These are phyloP conservation scores for Sphenodon punctatus DNA, from an alignment of 2,797 vertebrate species.

Conservation along the genomic window DNA sequence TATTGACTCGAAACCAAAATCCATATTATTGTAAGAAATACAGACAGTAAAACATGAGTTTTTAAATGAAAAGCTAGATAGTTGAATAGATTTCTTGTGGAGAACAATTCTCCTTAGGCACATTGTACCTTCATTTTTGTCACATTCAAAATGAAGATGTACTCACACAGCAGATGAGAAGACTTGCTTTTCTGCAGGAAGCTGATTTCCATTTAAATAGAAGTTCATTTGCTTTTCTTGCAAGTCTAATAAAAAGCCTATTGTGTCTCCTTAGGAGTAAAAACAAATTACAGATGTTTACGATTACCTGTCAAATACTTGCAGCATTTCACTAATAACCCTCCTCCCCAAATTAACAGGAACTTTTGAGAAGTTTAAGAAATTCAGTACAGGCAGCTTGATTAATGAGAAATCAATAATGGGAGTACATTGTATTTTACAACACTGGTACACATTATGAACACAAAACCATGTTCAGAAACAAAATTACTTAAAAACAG, in stretches of 20 bases:
- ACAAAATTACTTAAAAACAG: too few species aligned
- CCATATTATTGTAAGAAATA: too few species aligned
- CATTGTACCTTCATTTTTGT: neutral
- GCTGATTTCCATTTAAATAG: constrained; percentile 95
- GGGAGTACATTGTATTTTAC: too few species aligned
- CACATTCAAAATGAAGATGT: constrained; percentile 19
- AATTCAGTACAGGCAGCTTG: neutral
- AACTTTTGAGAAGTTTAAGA: neutral
- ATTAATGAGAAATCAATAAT: neutral
- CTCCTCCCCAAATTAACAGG: too few species aligned
- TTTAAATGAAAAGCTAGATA: neutral
- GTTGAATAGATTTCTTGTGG: neutral
- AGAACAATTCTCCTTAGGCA: neutral
- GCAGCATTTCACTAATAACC: neutral
- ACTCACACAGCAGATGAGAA: constrained; percentile 97
- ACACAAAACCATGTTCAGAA: too few species aligned
- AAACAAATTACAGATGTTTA: constrained; percentile 52
- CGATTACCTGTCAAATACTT: neutral
- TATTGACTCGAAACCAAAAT: too few species aligned
- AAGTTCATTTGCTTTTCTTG: constrained; percentile 99
- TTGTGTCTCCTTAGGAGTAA: constrained; percentile 87
- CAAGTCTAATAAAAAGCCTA: constrained; percentile 96
- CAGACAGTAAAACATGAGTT: too few species aligned
- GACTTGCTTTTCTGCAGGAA: constrained; percentile 97
- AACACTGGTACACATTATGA: too few species aligned